Evolutionary conservation across 2,888 invertebrate genomes (phyloP), one percentile per base, ranked within the genome.

Genomic region (Cloeon dipterum): DNA sequence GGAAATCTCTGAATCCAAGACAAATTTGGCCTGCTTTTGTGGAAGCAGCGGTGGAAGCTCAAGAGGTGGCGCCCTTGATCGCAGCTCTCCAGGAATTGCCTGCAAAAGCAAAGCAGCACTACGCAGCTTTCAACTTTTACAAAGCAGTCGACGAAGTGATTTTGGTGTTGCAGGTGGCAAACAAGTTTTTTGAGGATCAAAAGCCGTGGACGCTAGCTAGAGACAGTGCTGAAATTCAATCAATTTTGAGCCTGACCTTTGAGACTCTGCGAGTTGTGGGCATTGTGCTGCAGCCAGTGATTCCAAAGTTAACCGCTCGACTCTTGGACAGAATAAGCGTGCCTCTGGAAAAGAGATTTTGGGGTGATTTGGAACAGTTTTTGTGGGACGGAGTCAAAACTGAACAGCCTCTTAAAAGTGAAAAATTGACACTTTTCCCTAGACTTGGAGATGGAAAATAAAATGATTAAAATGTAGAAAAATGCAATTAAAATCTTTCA

Each of bases 131-230:
- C 49, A 73, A 82, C 47, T 78, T 88, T 57, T 79, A 89, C 61
- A 73, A 74, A 56, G 85, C 70, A 0, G 72, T 81, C 0, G 85
- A 91, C 51, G 61, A 66, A 1, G 68, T 82, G 1, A 73, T 91
- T 55, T 59, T 65, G 10, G 66, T 71, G 1, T 57, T 93, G 10
- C 77, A 79, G 49, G 58, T 68, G 20, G 74, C 82, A 14, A 96
- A 98, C 61, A 60, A 70, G 41, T 83, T 91, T 63, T 75, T 96
- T 48, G 81, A 93, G 50, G 61, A 71, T 3, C 66, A 73, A 46
- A 74, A 78, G 52, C 94, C 94, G 0, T 98, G 96, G 96, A 68
- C 74, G 45, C 61, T 94, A 40, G 68, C 63, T 37, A 78, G 81
- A 49, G 52, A 61, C 8, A 55, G 26, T 16, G 13, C 61, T 0